Evolutionary conservation across 2,888 invertebrate genomes (phyloP).

Genomic region (Drosophila incognita): DNA sequence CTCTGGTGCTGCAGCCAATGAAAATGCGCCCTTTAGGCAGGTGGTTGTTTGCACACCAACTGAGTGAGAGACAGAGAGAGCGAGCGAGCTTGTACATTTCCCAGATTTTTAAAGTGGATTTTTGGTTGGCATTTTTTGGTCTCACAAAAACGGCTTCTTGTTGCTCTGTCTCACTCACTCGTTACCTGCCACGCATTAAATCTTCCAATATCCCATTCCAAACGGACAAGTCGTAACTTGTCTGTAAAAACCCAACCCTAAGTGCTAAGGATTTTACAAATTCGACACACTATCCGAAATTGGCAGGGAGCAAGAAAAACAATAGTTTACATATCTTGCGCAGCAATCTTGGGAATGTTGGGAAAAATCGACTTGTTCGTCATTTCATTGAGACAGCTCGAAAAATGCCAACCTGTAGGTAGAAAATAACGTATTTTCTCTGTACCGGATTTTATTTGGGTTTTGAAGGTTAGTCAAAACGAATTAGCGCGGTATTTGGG

Average conservation of each 20-base stretch:
- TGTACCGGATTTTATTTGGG: slow-evolving; percentile 46
- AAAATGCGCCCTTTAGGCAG: slow-evolving; percentile 59
- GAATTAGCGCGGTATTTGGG: slow-evolving; percentile 76
- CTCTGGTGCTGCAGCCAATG: slow-evolving; percentile 58
- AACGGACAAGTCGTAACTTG: slow-evolving; percentile 69
- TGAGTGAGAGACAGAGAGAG: slow-evolving; percentile 19
- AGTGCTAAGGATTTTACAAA: slow-evolving; percentile 62
- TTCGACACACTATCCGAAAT: slow-evolving; percentile 71
- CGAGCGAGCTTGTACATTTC: slow-evolving; percentile 15
- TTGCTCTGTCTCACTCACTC: slow-evolving; percentile 35
- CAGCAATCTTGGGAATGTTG: slow-evolving; percentile 57
- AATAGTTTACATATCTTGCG: slow-evolving; percentile 55
- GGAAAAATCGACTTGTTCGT: slow-evolving; percentile 64
- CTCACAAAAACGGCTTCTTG: slow-evolving; percentile 37
- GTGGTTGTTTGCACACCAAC: slow-evolving; percentile 63
- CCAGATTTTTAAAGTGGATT: slow-evolving; percentile 52
- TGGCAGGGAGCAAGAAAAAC: slow-evolving; percentile 48
- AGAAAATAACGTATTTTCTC: slow-evolving; percentile 68
- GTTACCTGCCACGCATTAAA: slow-evolving; percentile 65
- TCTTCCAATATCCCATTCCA: slow-evolving; percentile 40
- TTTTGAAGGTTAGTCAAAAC: slow-evolving; percentile 78
- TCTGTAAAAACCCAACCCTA: slow-evolving; percentile 55
- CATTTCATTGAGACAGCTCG: slow-evolving; percentile 63
- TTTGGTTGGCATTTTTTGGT: slow-evolving; percentile 37
- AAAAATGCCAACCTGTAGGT: slow-evolving; percentile 55